Evolutionary conservation across 2,113 vertebrate species (phyloP), one percentile per base, ranked within the genome.

Genomic region (Mohoua ochrocephala): DNA sequence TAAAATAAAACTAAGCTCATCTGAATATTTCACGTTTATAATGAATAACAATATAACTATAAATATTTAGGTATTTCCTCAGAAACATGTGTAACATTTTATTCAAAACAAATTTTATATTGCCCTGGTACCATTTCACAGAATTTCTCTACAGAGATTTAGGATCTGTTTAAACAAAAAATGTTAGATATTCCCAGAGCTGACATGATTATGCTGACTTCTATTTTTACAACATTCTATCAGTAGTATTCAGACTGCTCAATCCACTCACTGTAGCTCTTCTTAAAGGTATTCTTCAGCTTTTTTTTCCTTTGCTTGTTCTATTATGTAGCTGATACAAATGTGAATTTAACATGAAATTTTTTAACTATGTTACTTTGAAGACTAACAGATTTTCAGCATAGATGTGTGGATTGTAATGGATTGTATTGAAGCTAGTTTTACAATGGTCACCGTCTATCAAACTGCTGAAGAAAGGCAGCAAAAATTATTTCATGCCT

Each of bases 31-130:
- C 42, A 69, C 1, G 0, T 35, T 67, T 27, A 56, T 67, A 56
- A 3, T 80, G 63, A 96, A 93, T 84, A 84, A 87, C 61, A 89
- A 20, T 13, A 31, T 70, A 92, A 67, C 24, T 76, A 45, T 57
- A 91, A 91, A 91, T 90, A 97, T 91, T 82, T 77, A 87, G 42
- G 23, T 61, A 61, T 94, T 92, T 95, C 42, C 13, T 82, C 15
- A 82, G 78, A 82, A 85, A 85, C 19, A 27, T 18, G 60, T 85
- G 13, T 41, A 71, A 71, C 70, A 69, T 69, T 94, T 86, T 69
- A 70, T 87, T 86, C 13, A 77, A 91, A 92, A 65, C 2, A 88
- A 91, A 39, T 86, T 65, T 61, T 85, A n/a, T 52, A 26, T 84
- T 82, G 18, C 33, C 54, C 45, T 10, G 8, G 33, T 68, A 93